Base-by-base conservation (phyloP, 2,113 vertebrate species). In the Caloenas nicobarica region DNA sequence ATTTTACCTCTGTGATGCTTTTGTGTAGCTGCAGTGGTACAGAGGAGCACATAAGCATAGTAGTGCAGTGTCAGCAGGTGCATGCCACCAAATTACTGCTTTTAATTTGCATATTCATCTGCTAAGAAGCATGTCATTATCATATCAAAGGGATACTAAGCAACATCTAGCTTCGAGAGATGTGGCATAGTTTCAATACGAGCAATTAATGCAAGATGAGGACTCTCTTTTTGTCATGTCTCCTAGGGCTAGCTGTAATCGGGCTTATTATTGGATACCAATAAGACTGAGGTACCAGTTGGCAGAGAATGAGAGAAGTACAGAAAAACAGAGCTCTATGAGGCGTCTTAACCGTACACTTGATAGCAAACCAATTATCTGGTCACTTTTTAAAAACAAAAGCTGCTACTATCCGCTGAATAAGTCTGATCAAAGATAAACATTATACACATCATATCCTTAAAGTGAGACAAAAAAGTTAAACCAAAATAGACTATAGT, bases 151-250 rank as follows among this genome's bases (percentile, higher is more conserved):
- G 98, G 98, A 98, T 98, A 98, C 98, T 98, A 98, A 98, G 98
- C 98, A 98, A 98, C 98, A 99, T 99, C 99, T 99, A 98, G 98
- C 99, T 99, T 98, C 98, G 98, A 99, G 99, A 99, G 99, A 99
- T 98, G 98, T 99, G 99, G 99, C 99, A 99, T 98, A 98, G 99
- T 99, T 99, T 99, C 99, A 99, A 99, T 99, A 99, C 98, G 98
- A 99, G 99, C 99, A 99, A 99, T 99, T 99, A 99, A 99, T 99
- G 99, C 98, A 98, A 99, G 99, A 99, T 99, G 99, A 99, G 98
- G 99, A 99, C 99, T 98, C 99, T 99, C 97, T 98, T 98, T 98
- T 98, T 99, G 99, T 99, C 99, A 98, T 98, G 98, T 98, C 98
- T 98, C 99, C 98, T 98, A 98, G 98, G 98, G 98, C 98, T 98